These are phyloP conservation scores for Morinoia aosen DNA, from an alignment of 2,888 invertebrate genomes.

Conservation along the genomic window DNA sequence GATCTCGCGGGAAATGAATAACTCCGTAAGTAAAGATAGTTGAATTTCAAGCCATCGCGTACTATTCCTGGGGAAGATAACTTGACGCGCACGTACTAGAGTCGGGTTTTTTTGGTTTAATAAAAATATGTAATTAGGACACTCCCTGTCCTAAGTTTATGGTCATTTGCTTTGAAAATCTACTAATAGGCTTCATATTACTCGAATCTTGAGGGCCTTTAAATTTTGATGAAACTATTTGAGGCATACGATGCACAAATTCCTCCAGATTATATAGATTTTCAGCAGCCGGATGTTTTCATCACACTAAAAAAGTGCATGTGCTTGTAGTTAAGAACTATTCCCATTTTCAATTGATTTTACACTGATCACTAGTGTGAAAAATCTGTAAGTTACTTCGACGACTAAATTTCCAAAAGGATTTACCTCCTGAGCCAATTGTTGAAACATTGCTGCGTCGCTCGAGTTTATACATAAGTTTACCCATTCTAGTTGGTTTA, in stretches of 20 bases:
- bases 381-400: no score
- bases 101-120: neutral
- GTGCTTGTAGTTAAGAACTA: no score
- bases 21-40: neutral
- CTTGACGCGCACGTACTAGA: neutral
- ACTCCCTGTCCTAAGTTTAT: neutral
- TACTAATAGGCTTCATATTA: neutral
- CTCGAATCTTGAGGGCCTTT: neutral
- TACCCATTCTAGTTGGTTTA: neutral
- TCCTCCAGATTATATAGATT: no score
- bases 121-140: neutral
- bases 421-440: no score
- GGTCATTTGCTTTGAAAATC: neutral
- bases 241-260: no score
- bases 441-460: no score
- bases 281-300: no score
- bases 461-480: neutral
- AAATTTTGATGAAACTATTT: neutral
- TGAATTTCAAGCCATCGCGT: neutral
- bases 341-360: no score
- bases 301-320: no score
- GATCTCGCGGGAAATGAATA: neutral
- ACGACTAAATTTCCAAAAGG: no score
- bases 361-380: no score
- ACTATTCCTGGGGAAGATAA: no score